phyloP scores from a whole-genome alignment of 2,113 vertebrate genomes.

The Cryptoleucopteryx plumbea region DNA sequence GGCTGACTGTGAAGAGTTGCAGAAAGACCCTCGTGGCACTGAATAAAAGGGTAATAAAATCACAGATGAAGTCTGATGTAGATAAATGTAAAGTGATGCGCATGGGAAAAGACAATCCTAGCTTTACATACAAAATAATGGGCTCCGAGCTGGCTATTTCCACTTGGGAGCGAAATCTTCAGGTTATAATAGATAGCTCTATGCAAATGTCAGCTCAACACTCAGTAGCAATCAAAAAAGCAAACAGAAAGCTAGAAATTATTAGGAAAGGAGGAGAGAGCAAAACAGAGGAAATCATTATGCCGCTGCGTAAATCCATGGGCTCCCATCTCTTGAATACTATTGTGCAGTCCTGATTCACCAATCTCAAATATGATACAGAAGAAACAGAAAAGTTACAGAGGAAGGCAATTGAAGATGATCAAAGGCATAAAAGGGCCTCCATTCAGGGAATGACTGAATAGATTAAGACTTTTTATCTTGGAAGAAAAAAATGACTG shows the following conservation, averaged over 20 bases:
- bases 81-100: slow-evolving; percentile 38
- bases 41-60: slow-evolving; percentile 38
- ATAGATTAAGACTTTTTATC: slow-evolving; percentile 39
- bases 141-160: slow-evolving; percentile 16
- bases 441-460: slow-evolving; percentile 22
- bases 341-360: slow-evolving; percentile 9
- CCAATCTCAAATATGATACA: slow-evolving; percentile 23
- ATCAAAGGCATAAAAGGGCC: slow-evolving; percentile 39
- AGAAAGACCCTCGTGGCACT: neutral
- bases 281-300: slow-evolving; percentile 22
- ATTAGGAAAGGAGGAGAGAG: slow-evolving; percentile 6
- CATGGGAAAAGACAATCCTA: slow-evolving; percentile 18
- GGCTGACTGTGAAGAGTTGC: neutral
- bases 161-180: neutral
- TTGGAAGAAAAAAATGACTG: neutral
- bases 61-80: slow-evolving; percentile 39
- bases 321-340: neutral
- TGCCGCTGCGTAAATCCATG: neutral
- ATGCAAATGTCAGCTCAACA: slow-evolving; percentile 34
- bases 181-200: slow-evolving; percentile 14
- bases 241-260: slow-evolving; percentile 23
- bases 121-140: slow-evolving; percentile 39
- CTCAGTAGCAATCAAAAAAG: slow-evolving; percentile 19
- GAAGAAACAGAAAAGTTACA: slow-evolving; percentile 34
- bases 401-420: slow-evolving; percentile 36